These are phyloP conservation scores for Troides helena DNA, from an alignment of 2,888 invertebrate genomes.

Conservation along the genomic window DNA sequence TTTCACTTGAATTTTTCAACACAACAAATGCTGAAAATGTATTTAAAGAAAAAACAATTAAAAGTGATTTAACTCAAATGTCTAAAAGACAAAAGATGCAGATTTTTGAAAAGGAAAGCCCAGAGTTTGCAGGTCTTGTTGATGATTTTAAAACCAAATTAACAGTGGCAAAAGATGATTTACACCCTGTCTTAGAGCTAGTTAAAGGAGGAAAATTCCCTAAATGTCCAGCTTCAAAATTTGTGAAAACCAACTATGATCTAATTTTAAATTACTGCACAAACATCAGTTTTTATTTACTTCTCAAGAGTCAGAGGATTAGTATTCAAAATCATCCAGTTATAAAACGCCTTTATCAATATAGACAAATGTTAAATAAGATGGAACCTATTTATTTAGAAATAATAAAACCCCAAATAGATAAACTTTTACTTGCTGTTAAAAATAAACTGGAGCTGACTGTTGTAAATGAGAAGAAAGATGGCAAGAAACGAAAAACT, in stretches of 20 bases:
- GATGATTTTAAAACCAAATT: slow-evolving; percentile 89
- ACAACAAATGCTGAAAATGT: slow-evolving; percentile 62
- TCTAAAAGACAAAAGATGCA: slow-evolving; percentile 87
- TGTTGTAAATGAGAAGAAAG: slow-evolving; percentile 45
- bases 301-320: slow-evolving; percentile 88
- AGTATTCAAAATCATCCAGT: slow-evolving; percentile 93
- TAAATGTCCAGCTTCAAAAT: slow-evolving; percentile 84
- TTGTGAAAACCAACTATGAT: slow-evolving; percentile 85
- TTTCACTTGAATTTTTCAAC: slow-evolving; percentile 81
- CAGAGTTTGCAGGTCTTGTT: slow-evolving; percentile 89
- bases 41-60: slow-evolving; percentile 81
- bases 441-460: slow-evolving; percentile 63
- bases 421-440: slow-evolving; percentile 80
- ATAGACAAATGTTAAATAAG: slow-evolving; percentile 87
- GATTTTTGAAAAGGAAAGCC: slow-evolving; percentile 90
- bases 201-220: slow-evolving; percentile 82
- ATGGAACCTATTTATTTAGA: slow-evolving; percentile 85
- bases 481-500: slow-evolving; percentile 57
- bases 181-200: slow-evolving; percentile 84
- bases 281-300: slow-evolving; percentile 92
- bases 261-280: slow-evolving; percentile 89
- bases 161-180: slow-evolving; percentile 82
- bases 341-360: slow-evolving; percentile 89
- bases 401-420: slow-evolving; percentile 84
- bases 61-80: slow-evolving; percentile 88